Evolutionary conservation across 2,888 invertebrate species (phyloP).

Genomic region (Crioceris asparagi): DNA sequence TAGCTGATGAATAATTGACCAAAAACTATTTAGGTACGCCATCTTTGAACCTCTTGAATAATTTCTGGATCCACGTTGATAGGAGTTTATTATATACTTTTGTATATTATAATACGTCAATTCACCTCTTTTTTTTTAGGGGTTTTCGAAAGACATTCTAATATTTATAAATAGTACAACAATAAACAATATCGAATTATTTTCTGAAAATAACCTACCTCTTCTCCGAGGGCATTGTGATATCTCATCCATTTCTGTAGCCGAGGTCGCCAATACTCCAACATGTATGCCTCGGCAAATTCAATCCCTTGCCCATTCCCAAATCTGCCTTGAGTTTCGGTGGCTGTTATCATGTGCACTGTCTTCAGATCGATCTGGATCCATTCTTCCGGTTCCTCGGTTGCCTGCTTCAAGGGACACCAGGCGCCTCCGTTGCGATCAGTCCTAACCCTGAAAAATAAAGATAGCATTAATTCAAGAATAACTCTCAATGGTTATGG

Average conservation of each 20-base stretch:
- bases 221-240: constrained; percentile 60
- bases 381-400: constrained; percentile 66
- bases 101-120: no score
- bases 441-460: constrained; percentile 58
- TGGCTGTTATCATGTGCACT: constrained; percentile 74
- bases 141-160: no score
- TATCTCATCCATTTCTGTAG: constrained; percentile 76
- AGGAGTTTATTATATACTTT: no score
- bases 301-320: constrained; percentile 87
- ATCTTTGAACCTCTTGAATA: no score
- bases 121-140: no score
- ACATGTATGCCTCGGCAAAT: constrained; percentile 71
- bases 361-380: constrained; percentile 68
- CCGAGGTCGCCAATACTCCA: constrained; percentile 76
- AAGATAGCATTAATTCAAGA: background rate
- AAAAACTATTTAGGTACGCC: no score
- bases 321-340: constrained; percentile 80
- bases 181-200: no score
- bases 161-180: no score
- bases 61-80: no score
- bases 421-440: constrained; percentile 85
- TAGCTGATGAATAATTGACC: no score
- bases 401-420: constrained; percentile 82
- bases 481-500: no score
- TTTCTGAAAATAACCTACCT: constrained; percentile 50